A percentile compares a stretch with the other conserved stretches of the same genome.
Conservation (phyloP, 2,888 invertebrate species). For the Aphrophora alni region DNA sequence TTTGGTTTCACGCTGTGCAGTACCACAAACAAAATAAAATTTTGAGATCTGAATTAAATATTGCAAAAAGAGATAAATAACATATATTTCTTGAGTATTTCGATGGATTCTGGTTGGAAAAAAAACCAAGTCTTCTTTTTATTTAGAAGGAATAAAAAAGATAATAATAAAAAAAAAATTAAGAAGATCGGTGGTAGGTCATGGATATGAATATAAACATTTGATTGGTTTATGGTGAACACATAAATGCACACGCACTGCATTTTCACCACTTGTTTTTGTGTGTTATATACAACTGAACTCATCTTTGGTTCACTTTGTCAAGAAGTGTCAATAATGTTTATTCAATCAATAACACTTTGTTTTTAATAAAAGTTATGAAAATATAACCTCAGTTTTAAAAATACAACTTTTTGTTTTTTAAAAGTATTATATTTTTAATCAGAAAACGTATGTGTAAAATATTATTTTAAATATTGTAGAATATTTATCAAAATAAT, state of each 20-base stretch:
- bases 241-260: neutral
- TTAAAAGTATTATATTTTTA: too few relatives aligned
- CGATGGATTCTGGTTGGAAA: slow-evolving; percentile 23
- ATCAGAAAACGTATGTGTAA: too few relatives aligned
- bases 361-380: neutral
- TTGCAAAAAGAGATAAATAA: slow-evolving; percentile 25
- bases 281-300: neutral
- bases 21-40: slow-evolving; percentile 40
- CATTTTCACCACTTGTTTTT: neutral
- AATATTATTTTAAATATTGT: too few relatives aligned
- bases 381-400: neutral
- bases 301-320: neutral
- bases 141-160: too few relatives aligned
- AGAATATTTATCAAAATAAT: too few relatives aligned
- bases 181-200: slow-evolving; percentile 32
- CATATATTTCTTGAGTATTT: slow-evolving; percentile 23
- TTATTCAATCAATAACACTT: neutral
- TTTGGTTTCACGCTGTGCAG: slow-evolving; percentile 48
- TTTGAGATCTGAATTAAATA: slow-evolving; percentile 44
- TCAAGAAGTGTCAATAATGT: neutral
- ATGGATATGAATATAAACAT: slow-evolving; percentile 29
- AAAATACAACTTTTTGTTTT: too few relatives aligned
- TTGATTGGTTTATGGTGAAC: slow-evolving; percentile 19
- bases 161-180: neutral
- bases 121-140: neutral